Evolutionary conservation across 2,888 invertebrate genomes (phyloP).

Genomic region (Hirtodrosophila trivittata): DNA sequence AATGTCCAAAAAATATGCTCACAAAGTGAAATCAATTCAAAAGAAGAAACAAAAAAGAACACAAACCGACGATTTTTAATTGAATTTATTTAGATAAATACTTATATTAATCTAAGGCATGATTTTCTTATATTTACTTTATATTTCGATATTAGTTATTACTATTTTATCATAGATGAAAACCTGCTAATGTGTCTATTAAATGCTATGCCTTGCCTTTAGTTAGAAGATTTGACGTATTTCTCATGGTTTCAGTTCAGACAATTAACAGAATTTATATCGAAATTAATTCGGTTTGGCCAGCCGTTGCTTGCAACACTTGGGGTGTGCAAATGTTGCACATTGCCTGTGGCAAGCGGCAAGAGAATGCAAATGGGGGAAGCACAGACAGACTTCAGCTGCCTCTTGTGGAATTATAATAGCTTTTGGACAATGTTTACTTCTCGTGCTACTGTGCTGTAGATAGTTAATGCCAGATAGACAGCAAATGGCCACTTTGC

Average conservation of each 20-base stretch:
- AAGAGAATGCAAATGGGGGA: conserved; percentile 30
- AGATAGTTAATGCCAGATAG: conserved; percentile 48
- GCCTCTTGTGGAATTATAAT: conserved; percentile 7
- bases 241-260: conserved; percentile 12
- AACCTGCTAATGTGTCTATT: too few relatives aligned
- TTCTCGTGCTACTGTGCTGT: conserved; percentile 52
- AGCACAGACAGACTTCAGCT: conserved; percentile 7
- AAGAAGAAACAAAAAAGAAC: too few relatives aligned
- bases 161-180: too few relatives aligned
- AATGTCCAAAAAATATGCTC: too few relatives aligned
- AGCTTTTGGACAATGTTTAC: conserved; percentile 25
- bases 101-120: too few relatives aligned
- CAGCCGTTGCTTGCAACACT: conserved; percentile 36
- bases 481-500: conserved; percentile 57
- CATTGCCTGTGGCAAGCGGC: conserved; percentile 38
- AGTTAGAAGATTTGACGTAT: too few relatives aligned
- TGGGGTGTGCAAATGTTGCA: conserved; percentile 40
- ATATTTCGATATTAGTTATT: too few relatives aligned
- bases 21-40: too few relatives aligned
- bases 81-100: too few relatives aligned
- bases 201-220: too few relatives aligned
- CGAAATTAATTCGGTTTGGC: conserved; percentile 57
- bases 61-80: too few relatives aligned
- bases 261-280: conserved; percentile 55
- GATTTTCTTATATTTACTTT: too few relatives aligned